Percentiles rank a stretch among this genome's conserved stretches.
These are phyloP conservation scores for Drosophila setifemur DNA, from an alignment of 1,140 invertebrate species.

Conservation along the genomic window DNA sequence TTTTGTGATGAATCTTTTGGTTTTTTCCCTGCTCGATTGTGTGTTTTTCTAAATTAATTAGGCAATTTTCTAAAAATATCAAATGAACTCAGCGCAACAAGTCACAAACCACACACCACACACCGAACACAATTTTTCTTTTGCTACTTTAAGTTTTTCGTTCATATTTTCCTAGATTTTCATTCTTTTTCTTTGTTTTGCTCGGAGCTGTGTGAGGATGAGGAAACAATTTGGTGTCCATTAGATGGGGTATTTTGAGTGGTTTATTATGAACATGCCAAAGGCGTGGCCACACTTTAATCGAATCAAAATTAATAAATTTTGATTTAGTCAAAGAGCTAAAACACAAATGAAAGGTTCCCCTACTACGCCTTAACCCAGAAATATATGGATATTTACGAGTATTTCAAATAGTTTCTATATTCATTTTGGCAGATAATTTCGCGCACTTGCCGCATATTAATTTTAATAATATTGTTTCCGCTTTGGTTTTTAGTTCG, in stretches of 20 bases:
- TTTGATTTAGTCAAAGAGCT: background rate
- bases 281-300: slow-evolving; percentile 25
- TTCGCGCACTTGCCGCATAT: slow-evolving; percentile 56
- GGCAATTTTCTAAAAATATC: slow-evolving; percentile 78
- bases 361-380: slow-evolving; percentile 23
- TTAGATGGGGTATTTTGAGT: slow-evolving; percentile 36
- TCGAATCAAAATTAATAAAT: no score
- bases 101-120: slow-evolving; percentile 40
- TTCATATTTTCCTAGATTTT: slow-evolving; percentile 42
- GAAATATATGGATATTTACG: no score
- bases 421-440: slow-evolving; percentile 20
- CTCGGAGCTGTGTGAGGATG: slow-evolving; percentile 12
- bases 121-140: slow-evolving; percentile 30
- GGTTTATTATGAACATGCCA: slow-evolving; percentile 25
- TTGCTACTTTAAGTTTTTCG: slow-evolving; percentile 59
- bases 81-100: slow-evolving; percentile 72
- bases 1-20: slow-evolving; percentile 52
- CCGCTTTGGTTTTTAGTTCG: slow-evolving; percentile 47
- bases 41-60: slow-evolving; percentile 78
- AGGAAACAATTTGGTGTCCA: slow-evolving; percentile 24
- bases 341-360: background rate
- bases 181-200: slow-evolving; percentile 24
- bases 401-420: slow-evolving; percentile 18
- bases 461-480: slow-evolving; percentile 68
- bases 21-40: slow-evolving; percentile 10